phyloP scores from a whole-genome alignment of 2,797 vertebrate genomes.

The Karalla daura region DNA sequence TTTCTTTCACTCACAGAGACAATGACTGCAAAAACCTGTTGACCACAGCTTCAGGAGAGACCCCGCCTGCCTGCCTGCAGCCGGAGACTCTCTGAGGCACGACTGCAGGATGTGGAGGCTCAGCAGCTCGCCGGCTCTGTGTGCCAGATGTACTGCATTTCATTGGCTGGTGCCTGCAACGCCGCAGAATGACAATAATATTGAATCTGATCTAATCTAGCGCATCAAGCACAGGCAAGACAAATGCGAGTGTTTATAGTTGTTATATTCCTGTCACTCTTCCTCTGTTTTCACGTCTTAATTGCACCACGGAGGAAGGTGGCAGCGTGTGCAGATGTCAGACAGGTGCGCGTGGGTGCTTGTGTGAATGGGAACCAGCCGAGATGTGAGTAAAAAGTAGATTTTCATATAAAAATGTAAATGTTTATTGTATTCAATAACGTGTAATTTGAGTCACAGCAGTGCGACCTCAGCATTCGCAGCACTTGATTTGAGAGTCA shows the following conservation, averaged over 20 bases:
- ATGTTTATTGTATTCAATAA: conserved; percentile 12
- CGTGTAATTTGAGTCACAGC: conserved; percentile 33
- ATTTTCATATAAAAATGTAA: conserved; percentile 25
- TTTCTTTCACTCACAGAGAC: conserved; percentile 1
- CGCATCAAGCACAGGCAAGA: conserved; percentile 17
- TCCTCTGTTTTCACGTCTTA: neutral
- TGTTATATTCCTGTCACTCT: neutral
- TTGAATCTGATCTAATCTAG: no score
- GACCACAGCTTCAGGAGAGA: conserved; percentile 22
- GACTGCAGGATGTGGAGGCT: conserved; percentile 42
- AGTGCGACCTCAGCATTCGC: conserved; percentile 20
- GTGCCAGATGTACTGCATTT: conserved; percentile 64
- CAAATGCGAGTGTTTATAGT: neutral
- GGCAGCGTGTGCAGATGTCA: neutral
- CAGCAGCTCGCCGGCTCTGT: conserved; percentile 35
- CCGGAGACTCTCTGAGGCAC: conserved; percentile 18
- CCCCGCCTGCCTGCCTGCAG: conserved; percentile 20
- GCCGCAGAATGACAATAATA: no score
- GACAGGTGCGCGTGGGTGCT: neutral
- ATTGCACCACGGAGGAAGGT: neutral
- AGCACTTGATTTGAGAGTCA: conserved; percentile 56
- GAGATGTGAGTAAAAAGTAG: conserved; percentile 7
- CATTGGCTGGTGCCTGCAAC: no score
- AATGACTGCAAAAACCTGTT: neutral
- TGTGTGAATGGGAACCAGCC: neutral